Percentiles rank a stretch among this genome's conserved stretches.
phyloP scores from a whole-genome alignment of 1,140 invertebrate species.

The Medauroidea extradentata region DNA sequence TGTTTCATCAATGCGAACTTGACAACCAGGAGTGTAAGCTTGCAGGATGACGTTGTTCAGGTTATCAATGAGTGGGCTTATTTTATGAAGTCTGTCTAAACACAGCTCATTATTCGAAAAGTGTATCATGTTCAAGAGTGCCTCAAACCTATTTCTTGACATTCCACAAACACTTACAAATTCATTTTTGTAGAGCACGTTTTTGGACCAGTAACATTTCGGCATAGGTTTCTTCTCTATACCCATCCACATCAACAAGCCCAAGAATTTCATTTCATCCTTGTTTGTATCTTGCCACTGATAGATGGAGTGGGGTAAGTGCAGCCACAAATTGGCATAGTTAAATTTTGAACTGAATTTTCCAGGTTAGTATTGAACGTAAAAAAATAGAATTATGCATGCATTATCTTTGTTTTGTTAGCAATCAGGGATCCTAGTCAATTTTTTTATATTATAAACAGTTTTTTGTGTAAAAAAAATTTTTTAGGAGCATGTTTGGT shows the following conservation, averaged over 20 bases:
- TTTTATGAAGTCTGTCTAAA: constrained; percentile 33
- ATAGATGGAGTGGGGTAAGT: too few relatives aligned
- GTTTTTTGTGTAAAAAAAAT: too few relatives aligned
- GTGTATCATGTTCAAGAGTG: constrained; percentile 36
- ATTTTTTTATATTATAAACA: too few relatives aligned
- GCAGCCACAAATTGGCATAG: too few relatives aligned
- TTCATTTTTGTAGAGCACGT: constrained; percentile 33
- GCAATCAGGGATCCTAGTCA: too few relatives aligned
- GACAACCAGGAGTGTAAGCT: constrained; percentile 30
- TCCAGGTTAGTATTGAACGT: too few relatives aligned
- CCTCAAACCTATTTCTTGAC: constrained; percentile 36
- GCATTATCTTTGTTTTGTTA: too few relatives aligned
- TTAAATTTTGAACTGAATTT: too few relatives aligned
- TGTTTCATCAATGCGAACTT: constrained; percentile 41
- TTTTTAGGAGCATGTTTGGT: too few relatives aligned
- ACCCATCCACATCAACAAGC: constrained; percentile 16
- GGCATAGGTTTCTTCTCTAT: constrained; percentile 7
- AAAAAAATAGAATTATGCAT: too few relatives aligned
- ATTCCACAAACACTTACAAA: constrained; percentile 35
- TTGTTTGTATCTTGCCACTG: constrained; percentile 8
- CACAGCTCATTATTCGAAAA: constrained; percentile 31
- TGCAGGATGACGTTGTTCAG: constrained; percentile 29
- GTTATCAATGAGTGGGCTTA: constrained; percentile 27
- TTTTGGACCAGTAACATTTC: constrained; percentile 10
- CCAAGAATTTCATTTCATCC: constrained; percentile 20